phyloP scores from a whole-genome alignment of 2,797 vertebrate species.

The Harpagifer antarcticus region DNA sequence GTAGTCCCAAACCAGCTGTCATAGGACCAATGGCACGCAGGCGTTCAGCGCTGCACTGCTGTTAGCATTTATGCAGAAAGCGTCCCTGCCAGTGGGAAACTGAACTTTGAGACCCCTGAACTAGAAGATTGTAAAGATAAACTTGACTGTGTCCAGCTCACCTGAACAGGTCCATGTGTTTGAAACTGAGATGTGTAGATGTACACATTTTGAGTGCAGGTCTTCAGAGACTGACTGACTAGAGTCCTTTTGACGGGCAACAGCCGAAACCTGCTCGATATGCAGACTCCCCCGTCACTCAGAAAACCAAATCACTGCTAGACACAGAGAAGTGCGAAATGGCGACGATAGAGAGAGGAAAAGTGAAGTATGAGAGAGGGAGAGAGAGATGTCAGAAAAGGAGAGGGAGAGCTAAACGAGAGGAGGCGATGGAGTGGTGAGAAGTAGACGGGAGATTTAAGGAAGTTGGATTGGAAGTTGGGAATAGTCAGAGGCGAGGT shows the following conservation, averaged over 20 bases:
- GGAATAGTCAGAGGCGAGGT: constrained; percentile 42
- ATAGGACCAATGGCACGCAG: background rate
- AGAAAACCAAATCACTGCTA: constrained; percentile 76
- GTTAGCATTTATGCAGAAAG: background rate
- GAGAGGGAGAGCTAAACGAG: constrained; percentile 21
- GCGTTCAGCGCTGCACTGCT: background rate
- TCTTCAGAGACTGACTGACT: constrained; percentile 13
- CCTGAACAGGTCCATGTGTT: background rate
- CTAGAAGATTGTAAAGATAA: constrained; percentile 12
- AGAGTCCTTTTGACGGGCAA: constrained; percentile 35
- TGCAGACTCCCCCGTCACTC: constrained; percentile 49
- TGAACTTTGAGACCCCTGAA: constrained; percentile 28
- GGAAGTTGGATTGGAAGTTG: constrained; percentile 61
- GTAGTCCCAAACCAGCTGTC: background rate
- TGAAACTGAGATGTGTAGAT: constrained; percentile 4
- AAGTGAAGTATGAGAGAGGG: constrained; percentile 36
- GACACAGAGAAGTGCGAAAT: constrained; percentile 44
- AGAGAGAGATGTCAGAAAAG: constrained; percentile 33
- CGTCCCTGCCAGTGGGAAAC: background rate
- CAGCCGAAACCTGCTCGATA: constrained; percentile 64
- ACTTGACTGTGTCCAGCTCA: background rate
- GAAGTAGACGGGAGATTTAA: constrained; percentile 19
- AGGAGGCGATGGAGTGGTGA: constrained; percentile 24
- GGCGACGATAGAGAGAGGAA: constrained; percentile 23
- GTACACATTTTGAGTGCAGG: background rate